Evolutionary conservation across 2,888 invertebrate species (phyloP).

Genomic region (Polymixis lichenea): DNA sequence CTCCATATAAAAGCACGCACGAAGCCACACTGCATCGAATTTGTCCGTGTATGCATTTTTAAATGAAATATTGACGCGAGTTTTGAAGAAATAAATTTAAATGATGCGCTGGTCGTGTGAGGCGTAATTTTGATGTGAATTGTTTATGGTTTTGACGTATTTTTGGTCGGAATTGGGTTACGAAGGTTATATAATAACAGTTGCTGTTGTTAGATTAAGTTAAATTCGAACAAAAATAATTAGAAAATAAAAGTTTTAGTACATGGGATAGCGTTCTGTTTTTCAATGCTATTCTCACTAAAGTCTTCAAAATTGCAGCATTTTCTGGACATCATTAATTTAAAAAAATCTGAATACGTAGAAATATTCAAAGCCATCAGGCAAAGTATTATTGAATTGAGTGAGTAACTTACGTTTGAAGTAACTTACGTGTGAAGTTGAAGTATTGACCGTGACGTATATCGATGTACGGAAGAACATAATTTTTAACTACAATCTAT

Average conservation of each 20-base stretch:
- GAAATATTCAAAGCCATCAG: not conserved
- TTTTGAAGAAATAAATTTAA: slow-evolving; percentile 42
- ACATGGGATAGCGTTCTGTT: not conserved
- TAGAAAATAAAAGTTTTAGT: not conserved
- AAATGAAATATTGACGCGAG: slow-evolving; percentile 56
- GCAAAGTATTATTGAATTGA: not conserved
- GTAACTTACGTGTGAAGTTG: too few species aligned
- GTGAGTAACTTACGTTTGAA: too few species aligned
- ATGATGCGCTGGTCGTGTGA: slow-evolving; percentile 15
- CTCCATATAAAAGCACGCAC: slow-evolving; percentile 71
- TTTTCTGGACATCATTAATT: not conserved
- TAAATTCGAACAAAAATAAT: not conserved
- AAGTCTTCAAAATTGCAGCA: not conserved
- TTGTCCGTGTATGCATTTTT: slow-evolving; percentile 59
- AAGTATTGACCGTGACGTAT: too few species aligned
- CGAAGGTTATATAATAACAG: too few species aligned
- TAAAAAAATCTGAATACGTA: not conserved
- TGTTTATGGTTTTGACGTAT: not conserved
- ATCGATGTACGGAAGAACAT: too few species aligned
- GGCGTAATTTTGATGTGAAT: slow-evolving; percentile 17
- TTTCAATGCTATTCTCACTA: not conserved
- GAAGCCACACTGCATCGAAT: slow-evolving; percentile 62
- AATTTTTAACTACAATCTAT: too few species aligned
- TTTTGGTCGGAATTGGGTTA: not conserved
- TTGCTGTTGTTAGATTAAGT: not conserved